Evolutionary conservation across 2,888 invertebrate species (phyloP), one percentile per base, ranked within the genome.

Genomic region (Tuta absoluta): DNA sequence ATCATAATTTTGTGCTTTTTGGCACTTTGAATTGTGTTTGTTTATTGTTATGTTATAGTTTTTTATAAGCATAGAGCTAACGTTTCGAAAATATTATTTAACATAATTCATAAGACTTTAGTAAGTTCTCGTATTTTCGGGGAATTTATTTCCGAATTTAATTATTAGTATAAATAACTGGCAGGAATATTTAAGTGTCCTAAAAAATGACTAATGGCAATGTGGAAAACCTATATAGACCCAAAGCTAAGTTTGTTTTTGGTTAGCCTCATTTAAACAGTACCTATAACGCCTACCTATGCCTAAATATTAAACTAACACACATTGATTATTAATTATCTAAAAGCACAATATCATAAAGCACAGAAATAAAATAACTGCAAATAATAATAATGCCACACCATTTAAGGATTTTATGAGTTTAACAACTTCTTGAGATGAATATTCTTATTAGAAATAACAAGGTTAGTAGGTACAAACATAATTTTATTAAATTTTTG

Each of bases 301-400:
- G 76, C 67, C 11, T 7, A 38, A 67, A 76, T 67, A 75, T 59
- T 71, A 63, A 66, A 62, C 77, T 68, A 75, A 74, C 72, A 75
- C 68, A 71, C n/a, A 65, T 63, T 66, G 56, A 70, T 69, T 62
- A 68, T 69, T 69, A 58, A 62, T 41, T 62, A 62, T 66, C 66
- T 70, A 68, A 71, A 80, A 84, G 86, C 86, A 72, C 70, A 69
- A 71, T 63, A 75, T 69, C 72, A 76, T 70, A 24, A 84, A 83
- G 84, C 85, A 73, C 72, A 75, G 63, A 71, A 76, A 75, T 67
- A 72, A 77, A 74, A 58, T 61, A 76, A 80, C 65, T 53, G 80
- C 81, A 68, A 80, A 76, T 65, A 65, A 75, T 69, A 63, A 14
- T 48, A 78, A 75, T 58, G 79, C 77, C 71, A 72, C 69, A 37